Base-by-base conservation (phyloP, 2,797 vertebrate species). In the Siniperca undulata region DNA sequence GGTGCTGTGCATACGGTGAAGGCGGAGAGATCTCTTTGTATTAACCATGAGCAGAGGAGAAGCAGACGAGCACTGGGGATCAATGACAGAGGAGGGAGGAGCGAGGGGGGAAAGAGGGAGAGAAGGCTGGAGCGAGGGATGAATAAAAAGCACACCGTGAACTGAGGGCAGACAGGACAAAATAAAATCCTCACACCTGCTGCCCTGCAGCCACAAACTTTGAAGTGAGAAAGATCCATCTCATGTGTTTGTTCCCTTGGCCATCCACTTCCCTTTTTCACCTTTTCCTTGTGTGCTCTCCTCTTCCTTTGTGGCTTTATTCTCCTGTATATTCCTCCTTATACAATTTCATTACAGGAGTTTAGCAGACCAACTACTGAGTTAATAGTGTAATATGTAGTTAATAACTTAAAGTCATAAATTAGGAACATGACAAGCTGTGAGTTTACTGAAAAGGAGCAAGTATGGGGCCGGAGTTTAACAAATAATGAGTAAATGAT, bases 11-110 rank as follows among this genome's bases (percentile, higher is more conserved):
- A 86, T 82, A 61, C n/a, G 24, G 73, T 42, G 82, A 86, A 91
- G 89, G 88, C 48, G 64, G 86, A 70, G 70, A 71, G 85, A 85
- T 88, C 77, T 85, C 92, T 95, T 95, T 95, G 92, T 94, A 84
- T 86, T 88, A 62, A 66, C 80, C 83, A 44, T 53, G 83, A 83
- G 87, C 72, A 66, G 77, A 79, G 81, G 77, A 50, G 78, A 78
- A 65, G 50, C 59, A 78, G 80, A 76, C 75, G 74, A 56, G 65
- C 74, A 78, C 17, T 0, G 34, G 53, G 58, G 77, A 83, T 86
- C 86, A 88, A 91, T 86, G 74, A 62, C 14, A 34, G 70, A 75
- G 74, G 76, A 76, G 71, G 81, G 70, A 64, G 40, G 56, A 69
- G 56, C 30, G 40, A 78, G 66, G 30, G 42, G 67, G 76, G 48